Base-by-base conservation (phyloP, 1,140 invertebrate species). In the Eciton burchellii region DNA sequence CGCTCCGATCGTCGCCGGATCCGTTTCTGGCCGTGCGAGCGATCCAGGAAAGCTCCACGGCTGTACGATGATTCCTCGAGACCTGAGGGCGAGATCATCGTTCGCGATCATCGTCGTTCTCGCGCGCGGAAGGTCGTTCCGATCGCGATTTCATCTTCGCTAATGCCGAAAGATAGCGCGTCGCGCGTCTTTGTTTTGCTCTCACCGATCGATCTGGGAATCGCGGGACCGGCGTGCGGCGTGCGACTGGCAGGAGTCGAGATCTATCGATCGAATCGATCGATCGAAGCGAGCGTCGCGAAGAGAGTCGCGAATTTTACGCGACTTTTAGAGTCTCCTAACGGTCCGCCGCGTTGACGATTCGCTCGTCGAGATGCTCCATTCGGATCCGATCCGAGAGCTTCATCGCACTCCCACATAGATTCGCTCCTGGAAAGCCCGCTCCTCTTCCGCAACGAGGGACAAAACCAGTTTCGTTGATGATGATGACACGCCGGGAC, bases 401-500 rank as follows among this genome's bases (percentile, higher is more conserved):
- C 16, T 24, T 54, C 1, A 26, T 76, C 4, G 24, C 24, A 26
- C 21, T 79, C 35, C 21, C 35, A 12, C 21, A 45, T 35, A 12
- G 35, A 79, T 70, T 49, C 63, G 49, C 49, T 56, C 74, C 63
- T 79, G 74, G 35, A 79, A 70, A 68, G 41, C 49, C 49, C 21
- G 63, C 35, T 43, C 35, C 63, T 79, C 74, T 79, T 79, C 74
- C 74, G 74, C 49, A 63, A 79, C 21, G 63, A 70, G 63, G 49
- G 63, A 70, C 74, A 79, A 35, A 79, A 79, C 74, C 74, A 79
- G 74, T 79, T 79, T 79, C 24, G 74, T 77, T 21, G 49, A 26
- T 47, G 63, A 66, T 41, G 60, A 73, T 21, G 54, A 59, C 56
- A 60, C 26, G 60, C 54, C 24, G 35, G n/a, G 45, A 9, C 0